These are phyloP conservation scores for Prorops nasuta DNA, from an alignment of 1,140 invertebrate genomes.

Conservation along the genomic window DNA sequence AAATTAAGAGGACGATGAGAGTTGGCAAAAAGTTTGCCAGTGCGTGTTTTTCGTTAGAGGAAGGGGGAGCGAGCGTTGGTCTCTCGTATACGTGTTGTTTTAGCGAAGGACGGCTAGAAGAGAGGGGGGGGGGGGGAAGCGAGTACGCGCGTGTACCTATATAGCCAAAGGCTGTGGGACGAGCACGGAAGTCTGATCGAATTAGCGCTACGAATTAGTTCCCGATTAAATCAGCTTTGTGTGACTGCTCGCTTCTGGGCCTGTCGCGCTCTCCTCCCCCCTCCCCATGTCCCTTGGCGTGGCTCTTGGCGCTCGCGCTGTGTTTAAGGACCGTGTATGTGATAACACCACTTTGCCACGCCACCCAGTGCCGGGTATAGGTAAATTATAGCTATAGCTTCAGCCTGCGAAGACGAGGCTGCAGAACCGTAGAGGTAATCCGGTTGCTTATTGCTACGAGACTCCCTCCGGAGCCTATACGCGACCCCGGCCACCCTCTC, in stretches of 20 bases:
- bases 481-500: slow-evolving; percentile 17
- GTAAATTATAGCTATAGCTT: slow-evolving; percentile 29
- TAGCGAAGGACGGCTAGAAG: not conserved
- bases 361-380: slow-evolving; percentile 18
- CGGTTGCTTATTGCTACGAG: slow-evolving; percentile 27
- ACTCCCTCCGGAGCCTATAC: slow-evolving; percentile 21
- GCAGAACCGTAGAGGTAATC: slow-evolving; percentile 21
- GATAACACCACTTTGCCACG: too few species aligned
- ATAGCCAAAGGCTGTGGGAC: too few species aligned
- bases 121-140: not conserved
- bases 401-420: slow-evolving; percentile 15
- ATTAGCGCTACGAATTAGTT: slow-evolving; percentile 21
- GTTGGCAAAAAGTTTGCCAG: too few species aligned
- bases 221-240: slow-evolving; percentile 30
- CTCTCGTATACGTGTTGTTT: too few species aligned
- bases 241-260: slow-evolving; percentile 14
- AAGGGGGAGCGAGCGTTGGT: too few species aligned
- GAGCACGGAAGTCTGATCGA: slow-evolving; percentile 22
- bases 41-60: too few species aligned
- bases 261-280: not conserved
- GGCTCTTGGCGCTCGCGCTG: slow-evolving; percentile 3
- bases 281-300: not conserved
- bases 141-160: not conserved
- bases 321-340: slow-evolving; percentile 18
- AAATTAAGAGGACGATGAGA: slow-evolving; percentile 20